These are phyloP conservation scores for Hoplias malabaricus DNA, from an alignment of 2,113 vertebrate species.

Conservation along the genomic window DNA sequence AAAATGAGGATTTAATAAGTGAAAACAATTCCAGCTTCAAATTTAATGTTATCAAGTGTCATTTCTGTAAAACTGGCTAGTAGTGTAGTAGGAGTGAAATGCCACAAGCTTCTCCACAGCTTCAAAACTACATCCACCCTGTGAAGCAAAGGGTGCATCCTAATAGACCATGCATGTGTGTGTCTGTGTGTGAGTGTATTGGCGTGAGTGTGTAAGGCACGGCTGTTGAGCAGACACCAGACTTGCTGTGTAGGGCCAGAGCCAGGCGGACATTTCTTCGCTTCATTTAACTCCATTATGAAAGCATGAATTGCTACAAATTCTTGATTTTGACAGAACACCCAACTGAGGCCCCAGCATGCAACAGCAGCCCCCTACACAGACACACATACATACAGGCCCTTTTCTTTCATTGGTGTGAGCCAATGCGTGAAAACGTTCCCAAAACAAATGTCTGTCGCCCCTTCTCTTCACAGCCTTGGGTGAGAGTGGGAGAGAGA, in stretches of 20 bases:
- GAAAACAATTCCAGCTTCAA: background rate
- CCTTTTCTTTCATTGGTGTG: constrained; percentile 55
- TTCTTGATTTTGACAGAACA: constrained; percentile 75
- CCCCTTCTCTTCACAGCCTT: constrained; percentile 46
- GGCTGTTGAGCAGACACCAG: constrained; percentile 60
- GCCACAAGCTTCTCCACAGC: background rate
- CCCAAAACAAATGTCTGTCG: constrained; percentile 67
- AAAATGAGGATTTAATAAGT: background rate
- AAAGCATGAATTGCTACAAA: constrained; percentile 81
- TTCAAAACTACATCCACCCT: background rate
- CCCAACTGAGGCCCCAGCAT: constrained; percentile 53
- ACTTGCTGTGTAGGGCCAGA: constrained; percentile 61
- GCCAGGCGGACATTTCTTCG: constrained; percentile 66
- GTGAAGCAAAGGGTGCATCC: background rate
- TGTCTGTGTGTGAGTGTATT: no score
- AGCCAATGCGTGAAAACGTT: constrained; percentile 62
- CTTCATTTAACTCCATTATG: constrained; percentile 82
- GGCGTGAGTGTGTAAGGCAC: constrained; percentile 27
- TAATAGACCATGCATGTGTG: background rate
- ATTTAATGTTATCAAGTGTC: background rate
- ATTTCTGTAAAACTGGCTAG: background rate
- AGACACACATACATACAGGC: constrained; percentile 55
- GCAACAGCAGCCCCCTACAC: constrained; percentile 50
- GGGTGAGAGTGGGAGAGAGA: constrained; percentile 18
- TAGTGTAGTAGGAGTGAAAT: background rate